Base-by-base conservation (phyloP, 2,888 invertebrate genomes). In the Seladonia tumulorum region DNA sequence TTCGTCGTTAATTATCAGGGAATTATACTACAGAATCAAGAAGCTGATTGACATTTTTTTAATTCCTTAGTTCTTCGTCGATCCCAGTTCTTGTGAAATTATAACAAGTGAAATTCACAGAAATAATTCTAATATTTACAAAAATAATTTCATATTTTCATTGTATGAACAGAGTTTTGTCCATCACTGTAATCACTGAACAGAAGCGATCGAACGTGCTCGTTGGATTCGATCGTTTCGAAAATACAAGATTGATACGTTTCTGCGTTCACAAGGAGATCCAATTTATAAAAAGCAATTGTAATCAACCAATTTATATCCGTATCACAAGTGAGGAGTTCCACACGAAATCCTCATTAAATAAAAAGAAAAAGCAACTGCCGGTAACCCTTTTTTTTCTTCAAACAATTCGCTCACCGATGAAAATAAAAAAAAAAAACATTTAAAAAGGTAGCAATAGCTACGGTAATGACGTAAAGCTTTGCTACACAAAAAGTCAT, bases 301-400 rank as follows among this genome's bases (percentile, higher is more conserved):
- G 18, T 39, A 39, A 42, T n/a, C 63, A 79, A 81, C 14, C 77
- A 76, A 71, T 29, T 70, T 60, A 35, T 18, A 71, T 77, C 10
- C 47, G n/a, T 83, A 83, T 79, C 76, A 74, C 78, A 76, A 81
- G 53, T 53, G 2, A 76, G 60, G 63, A 75, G 63, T 71, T 47
- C 66, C 45, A 12, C 57, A 39, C 25, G 25, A 80, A 75, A 80
- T 70, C 47, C 12, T 25, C 16, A 35, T 16, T 49, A 35, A 53
- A 22, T 71, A 39, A 68, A 16, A 35, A 68, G 1, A 5, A 22
- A 72, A 79, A 47, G 47, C 18, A 47, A 47, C 16, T n/a, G 22
- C 22, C 35, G 5, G 25, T 4, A 79, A 35, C 5, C 35, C 35
- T 35, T 18, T n/a, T 39, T 12, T 16, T 18, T 16, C 49, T n/a